phyloP scores from a whole-genome alignment of 2,888 invertebrate genomes.

The Dasysyrphus albostriatus region DNA sequence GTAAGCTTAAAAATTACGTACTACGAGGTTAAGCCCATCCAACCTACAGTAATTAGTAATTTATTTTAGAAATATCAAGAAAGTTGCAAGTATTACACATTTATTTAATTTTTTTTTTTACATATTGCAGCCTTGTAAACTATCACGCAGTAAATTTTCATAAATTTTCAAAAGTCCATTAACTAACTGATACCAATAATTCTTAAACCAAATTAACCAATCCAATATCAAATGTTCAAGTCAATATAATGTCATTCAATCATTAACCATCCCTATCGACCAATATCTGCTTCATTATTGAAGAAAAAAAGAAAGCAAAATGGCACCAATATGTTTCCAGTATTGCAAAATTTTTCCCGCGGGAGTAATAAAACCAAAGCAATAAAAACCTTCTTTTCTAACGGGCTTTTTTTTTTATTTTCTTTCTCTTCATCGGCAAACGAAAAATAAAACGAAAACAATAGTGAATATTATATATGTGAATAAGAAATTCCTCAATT shows the following conservation, averaged over 20 bases:
- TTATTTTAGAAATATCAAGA: no score
- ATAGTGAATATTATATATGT: background rate
- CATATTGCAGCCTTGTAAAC: no score
- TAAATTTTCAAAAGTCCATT: background rate
- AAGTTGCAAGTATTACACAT: no score
- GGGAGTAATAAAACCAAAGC: conserved; percentile 63
- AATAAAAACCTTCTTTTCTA: conserved; percentile 38
- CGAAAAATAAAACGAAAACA: background rate
- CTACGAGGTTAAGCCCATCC: no score
- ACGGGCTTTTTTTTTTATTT: conserved; percentile 14
- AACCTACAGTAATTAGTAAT: no score
- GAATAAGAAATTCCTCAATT: background rate
- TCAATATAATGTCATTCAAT: conserved; percentile 19
- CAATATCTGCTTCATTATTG: background rate
- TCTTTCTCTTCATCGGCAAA: background rate
- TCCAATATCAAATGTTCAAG: background rate
- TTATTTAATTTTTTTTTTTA: no score
- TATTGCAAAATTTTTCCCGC: conserved; percentile 34
- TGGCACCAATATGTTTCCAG: conserved; percentile 57
- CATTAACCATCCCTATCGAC: conserved; percentile 15
- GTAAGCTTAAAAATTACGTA: no score
- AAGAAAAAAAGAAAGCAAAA: background rate
- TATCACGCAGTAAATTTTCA: no score
- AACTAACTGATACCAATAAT: background rate
- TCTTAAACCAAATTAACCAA: background rate